These are phyloP conservation scores for Probaryconus sp. DNA, from an alignment of 1,140 invertebrate genomes.

Conservation along the genomic window DNA sequence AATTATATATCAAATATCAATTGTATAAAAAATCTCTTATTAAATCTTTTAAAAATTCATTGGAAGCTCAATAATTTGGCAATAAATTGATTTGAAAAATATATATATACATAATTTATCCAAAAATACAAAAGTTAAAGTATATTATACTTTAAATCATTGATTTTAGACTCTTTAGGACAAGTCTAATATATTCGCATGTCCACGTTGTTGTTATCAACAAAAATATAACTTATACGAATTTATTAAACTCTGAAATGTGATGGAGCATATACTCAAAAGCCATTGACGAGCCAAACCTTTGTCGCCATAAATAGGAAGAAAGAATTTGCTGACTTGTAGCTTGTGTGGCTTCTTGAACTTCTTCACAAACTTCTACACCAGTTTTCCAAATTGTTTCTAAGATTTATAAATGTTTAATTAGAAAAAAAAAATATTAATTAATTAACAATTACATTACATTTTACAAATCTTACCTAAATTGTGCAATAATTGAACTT, in stretches of 20 bases:
- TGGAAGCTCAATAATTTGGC: too few species aligned
- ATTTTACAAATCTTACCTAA: slow-evolving; percentile 47
- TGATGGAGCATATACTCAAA: slow-evolving; percentile 76
- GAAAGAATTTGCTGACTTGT: slow-evolving; percentile 70
- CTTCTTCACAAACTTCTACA: slow-evolving; percentile 75
- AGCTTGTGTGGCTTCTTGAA: slow-evolving; percentile 71
- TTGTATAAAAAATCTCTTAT: too few species aligned
- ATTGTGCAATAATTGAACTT: slow-evolving; percentile 70
- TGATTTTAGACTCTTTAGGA: too few species aligned
- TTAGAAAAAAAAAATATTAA: slow-evolving; percentile 10
- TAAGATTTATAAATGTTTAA: slow-evolving; percentile 49
- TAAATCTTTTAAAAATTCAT: too few species aligned
- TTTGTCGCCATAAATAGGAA: slow-evolving; percentile 74
- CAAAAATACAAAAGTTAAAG: too few species aligned
- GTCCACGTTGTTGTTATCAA: too few species aligned
- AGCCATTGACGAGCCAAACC: slow-evolving; percentile 71
- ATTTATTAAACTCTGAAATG: slow-evolving; percentile 74
- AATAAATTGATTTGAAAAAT: too few species aligned
- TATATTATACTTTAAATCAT: too few species aligned
- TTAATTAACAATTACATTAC: slow-evolving; percentile 15
- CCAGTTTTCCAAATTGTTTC: slow-evolving; percentile 77
- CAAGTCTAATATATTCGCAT: too few species aligned
- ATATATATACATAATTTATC: too few species aligned
- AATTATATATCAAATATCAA: too few species aligned
- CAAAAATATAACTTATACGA: slow-evolving; percentile 59